A percentile compares a stretch with the other conserved stretches of the same genome.
Conservation (phyloP, 2,888 invertebrate genomes). For the Neuroscelio doddi region DNA sequence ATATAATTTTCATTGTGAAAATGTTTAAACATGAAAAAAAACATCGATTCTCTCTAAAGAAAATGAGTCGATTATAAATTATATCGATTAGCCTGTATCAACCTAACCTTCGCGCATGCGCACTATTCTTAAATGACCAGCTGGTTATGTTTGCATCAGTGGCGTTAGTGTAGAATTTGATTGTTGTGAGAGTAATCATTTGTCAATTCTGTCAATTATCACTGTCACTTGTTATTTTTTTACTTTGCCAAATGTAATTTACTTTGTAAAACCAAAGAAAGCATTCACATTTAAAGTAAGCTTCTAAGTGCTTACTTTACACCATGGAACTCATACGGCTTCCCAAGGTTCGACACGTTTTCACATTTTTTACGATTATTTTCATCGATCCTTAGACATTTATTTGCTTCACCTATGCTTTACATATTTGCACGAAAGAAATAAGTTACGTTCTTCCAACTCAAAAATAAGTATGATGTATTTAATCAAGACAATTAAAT, state of each 20-base stretch:
- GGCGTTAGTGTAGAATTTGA: conserved; percentile 31
- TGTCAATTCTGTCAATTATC: conserved; percentile 19
- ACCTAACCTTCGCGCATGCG: too few relatives aligned
- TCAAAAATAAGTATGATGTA: too few relatives aligned
- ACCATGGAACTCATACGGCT: conserved; percentile 37
- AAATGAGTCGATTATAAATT: too few relatives aligned
- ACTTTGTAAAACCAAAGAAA: conserved; percentile 27
- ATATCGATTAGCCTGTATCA: too few relatives aligned
- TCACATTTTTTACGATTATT: conserved; percentile 5
- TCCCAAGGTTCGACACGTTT: conserved; percentile 32
- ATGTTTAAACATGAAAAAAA: too few relatives aligned
- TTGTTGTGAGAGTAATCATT: conserved; percentile 23
- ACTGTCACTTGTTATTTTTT: conserved; percentile 19
- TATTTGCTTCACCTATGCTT: too few relatives aligned
- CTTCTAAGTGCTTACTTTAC: conserved; percentile 17
- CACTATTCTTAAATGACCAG: too few relatives aligned
- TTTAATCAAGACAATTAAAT: too few relatives aligned
- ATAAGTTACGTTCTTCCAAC: too few relatives aligned
- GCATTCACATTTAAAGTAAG: conserved; percentile 18
- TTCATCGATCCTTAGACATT: background rate
- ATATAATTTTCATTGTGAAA: too few relatives aligned
- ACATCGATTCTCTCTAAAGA: too few relatives aligned
- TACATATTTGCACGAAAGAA: too few relatives aligned
- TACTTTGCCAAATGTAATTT: conserved; percentile 27
- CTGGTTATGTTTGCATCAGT: conserved; percentile 5